Conservation (phyloP, 2,888 invertebrate genomes). For the Criorhina ranunculi region DNA sequence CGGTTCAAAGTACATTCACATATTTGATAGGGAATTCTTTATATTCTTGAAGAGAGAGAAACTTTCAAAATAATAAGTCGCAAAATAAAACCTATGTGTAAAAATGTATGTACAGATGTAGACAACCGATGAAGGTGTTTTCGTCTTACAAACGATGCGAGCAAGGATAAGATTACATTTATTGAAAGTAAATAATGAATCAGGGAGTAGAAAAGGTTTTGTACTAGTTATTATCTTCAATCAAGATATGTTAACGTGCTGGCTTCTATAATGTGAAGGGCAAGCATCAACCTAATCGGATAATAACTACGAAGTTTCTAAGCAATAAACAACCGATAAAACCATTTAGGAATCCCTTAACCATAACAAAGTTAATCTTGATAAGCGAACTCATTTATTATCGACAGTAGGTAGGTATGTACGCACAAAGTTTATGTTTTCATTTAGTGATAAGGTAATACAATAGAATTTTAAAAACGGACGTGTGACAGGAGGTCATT, state of each 20-base stretch:
- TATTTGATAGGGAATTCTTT: conserved; percentile 6
- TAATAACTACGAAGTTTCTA: too few species aligned
- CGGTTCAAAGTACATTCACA: not conserved
- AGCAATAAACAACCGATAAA: conserved; percentile 2
- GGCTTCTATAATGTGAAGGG: not conserved
- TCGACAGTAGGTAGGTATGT: too few species aligned
- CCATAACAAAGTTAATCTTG: not conserved
- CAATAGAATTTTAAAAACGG: not conserved
- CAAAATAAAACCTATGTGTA: not conserved
- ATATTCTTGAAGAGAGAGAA: not conserved
- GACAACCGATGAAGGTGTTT: not conserved
- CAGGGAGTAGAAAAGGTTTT: not conserved
- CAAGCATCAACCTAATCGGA: not conserved
- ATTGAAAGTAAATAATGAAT: not conserved
- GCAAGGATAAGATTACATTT: not conserved
- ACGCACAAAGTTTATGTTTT: not conserved
- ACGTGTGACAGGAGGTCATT: not conserved
- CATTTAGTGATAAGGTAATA: not conserved
- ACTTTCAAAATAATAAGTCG: not conserved
- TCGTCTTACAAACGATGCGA: not conserved
- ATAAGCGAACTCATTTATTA: not conserved
- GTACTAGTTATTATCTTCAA: not conserved
- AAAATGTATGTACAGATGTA: not conserved
- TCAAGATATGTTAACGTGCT: not conserved
- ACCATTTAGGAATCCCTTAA: not conserved